A percentile compares a stretch with the other conserved stretches of the same genome.
Conservation (phyloP, 2,113 vertebrate genomes). For the Strix aluco region DNA sequence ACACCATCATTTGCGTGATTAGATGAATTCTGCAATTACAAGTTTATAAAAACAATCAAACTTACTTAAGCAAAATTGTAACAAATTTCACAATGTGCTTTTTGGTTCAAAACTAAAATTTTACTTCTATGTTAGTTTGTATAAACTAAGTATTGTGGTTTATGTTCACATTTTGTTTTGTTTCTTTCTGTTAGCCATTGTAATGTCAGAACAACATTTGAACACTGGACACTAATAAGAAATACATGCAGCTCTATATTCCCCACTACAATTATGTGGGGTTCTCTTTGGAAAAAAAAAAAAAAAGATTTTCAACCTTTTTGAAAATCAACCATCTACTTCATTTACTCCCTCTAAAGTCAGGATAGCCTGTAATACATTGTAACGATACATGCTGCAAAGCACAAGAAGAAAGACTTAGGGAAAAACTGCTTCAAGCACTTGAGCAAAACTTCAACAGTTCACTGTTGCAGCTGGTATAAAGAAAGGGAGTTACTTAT, state of each 20-base stretch:
- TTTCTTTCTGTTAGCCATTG: neutral
- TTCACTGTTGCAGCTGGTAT: neutral
- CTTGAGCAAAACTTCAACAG: neutral
- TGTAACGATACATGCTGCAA: neutral
- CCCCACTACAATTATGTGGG: neutral
- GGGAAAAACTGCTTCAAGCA: neutral
- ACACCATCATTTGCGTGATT: neutral
- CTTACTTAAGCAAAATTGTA: neutral
- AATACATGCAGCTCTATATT: neutral
- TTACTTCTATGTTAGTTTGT: neutral
- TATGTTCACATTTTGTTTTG: neutral
- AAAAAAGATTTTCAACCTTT: neutral
- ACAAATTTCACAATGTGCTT: neutral
- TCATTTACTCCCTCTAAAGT: neutral
- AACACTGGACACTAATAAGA: neutral
- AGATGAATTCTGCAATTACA: neutral
- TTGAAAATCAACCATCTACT: neutral
- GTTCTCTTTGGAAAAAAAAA: neutral
- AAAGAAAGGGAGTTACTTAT: neutral
- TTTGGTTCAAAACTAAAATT: neutral
- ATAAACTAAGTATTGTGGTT: neutral
- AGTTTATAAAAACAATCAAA: neutral
- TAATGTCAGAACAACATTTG: neutral
- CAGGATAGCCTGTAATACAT: neutral
- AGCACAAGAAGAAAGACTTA: neutral